Evolutionary conservation across 2,113 vertebrate genomes (phyloP).

Genomic region (Boleophthalmus pectinirostris): DNA sequence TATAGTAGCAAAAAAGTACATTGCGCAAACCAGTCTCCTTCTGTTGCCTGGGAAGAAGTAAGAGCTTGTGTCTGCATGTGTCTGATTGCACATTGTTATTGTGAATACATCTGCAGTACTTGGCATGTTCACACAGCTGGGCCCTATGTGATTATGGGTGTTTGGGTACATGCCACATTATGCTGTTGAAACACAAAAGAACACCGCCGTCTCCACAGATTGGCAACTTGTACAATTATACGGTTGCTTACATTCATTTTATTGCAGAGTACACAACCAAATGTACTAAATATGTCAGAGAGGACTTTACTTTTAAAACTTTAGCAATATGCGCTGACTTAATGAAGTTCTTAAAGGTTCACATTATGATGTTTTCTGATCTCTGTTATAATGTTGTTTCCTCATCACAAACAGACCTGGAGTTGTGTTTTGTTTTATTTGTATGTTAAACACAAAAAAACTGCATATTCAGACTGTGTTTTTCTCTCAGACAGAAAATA

Average conservation of each 20-base stretch:
- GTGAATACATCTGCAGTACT: neutral
- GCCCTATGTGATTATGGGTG: neutral
- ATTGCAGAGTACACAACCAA: neutral
- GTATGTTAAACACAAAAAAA: too few relatives aligned
- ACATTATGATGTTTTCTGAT: too few relatives aligned
- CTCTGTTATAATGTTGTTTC: too few relatives aligned
- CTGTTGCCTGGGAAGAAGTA: neutral
- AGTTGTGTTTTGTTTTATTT: too few relatives aligned
- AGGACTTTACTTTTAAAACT: too few relatives aligned
- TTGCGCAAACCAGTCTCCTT: too few relatives aligned
- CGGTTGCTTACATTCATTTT: neutral
- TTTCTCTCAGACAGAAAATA: too few relatives aligned
- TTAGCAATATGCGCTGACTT: too few relatives aligned
- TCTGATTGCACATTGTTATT: slow-evolving; percentile 1
- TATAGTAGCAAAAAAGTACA: too few relatives aligned
- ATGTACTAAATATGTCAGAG: neutral
- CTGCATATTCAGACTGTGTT: too few relatives aligned
- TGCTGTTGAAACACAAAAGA: neutral
- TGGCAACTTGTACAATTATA: neutral
- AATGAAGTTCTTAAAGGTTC: too few relatives aligned
- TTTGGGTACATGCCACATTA: neutral
- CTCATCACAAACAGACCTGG: too few relatives aligned
- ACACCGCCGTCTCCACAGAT: neutral
- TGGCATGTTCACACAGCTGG: neutral
- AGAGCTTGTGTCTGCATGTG: neutral